Conservation (phyloP, 23 tunicate genomes). For the Clavelina lepadiformis region DNA sequence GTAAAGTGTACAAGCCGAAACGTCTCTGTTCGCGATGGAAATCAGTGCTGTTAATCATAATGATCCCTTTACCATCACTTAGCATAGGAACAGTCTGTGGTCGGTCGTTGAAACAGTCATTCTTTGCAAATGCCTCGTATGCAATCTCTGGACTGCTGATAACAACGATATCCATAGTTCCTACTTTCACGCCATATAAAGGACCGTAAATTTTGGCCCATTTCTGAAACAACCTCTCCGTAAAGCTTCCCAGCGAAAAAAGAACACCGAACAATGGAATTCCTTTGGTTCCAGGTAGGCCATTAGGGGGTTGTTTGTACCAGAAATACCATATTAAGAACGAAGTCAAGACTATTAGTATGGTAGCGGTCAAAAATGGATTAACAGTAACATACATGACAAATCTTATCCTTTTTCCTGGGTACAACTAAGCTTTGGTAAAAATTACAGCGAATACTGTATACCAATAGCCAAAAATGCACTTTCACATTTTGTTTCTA, state of each 20-base stretch:
- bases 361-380: too few species aligned
- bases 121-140: slow-evolving; percentile 43
- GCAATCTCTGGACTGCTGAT: slow-evolving; percentile 23
- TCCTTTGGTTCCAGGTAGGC: slow-evolving; percentile 17
- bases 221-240: slow-evolving; percentile 14
- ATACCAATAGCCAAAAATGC: too few species aligned
- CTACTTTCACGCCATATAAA: slow-evolving; percentile 34
- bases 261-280: slow-evolving; percentile 17
- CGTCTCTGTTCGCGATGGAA: slow-evolving; percentile 52
- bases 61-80: slow-evolving; percentile 15
- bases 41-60: slow-evolving; percentile 8
- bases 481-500: too few species aligned
- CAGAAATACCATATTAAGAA: slow-evolving; percentile 9
- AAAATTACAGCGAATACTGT: too few species aligned
- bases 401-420: too few species aligned
- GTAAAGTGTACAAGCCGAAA: slow-evolving; percentile 27
- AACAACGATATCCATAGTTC: slow-evolving; percentile 11
- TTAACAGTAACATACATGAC: too few species aligned
- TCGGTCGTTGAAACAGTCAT: slow-evolving; percentile 30
- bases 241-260: background rate
- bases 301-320: background rate
- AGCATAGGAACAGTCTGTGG: slow-evolving; percentile 21
- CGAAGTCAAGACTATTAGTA: too few species aligned
- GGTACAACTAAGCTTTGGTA: too few species aligned
- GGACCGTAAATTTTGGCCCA: slow-evolving; percentile 37